Percentiles rank a stretch among this genome's conserved stretches.
Evolutionary conservation across 2,888 invertebrate genomes (phyloP).

Genomic region (Tanypteryx hageni): DNA sequence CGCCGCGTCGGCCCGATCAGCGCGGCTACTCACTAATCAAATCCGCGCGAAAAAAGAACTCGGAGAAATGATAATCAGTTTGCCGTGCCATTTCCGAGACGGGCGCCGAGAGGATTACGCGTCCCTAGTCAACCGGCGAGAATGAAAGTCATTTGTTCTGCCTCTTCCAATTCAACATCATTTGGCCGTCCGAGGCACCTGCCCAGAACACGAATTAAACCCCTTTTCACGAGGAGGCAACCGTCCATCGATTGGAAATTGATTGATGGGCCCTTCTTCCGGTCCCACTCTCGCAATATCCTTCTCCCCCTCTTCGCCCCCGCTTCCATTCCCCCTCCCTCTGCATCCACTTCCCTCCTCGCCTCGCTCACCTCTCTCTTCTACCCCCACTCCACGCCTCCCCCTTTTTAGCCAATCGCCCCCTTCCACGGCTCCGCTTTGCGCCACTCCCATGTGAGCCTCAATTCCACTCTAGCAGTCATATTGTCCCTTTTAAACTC

Average conservation of each 20-base stretch:
- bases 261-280: slow-evolving; percentile 36
- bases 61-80: no score
- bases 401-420: no score
- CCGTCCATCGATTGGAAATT: slow-evolving; percentile 45
- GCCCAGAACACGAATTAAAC: slow-evolving; percentile 38
- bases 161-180: slow-evolving; percentile 2
- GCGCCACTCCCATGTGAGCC: no score
- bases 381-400: neutral
- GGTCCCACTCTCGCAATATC: neutral
- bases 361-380: neutral
- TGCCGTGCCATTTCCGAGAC: neutral
- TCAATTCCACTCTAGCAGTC: no score
- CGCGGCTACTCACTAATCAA: no score
- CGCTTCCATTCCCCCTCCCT: neutral
- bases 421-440: no score
- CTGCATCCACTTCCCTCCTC: neutral
- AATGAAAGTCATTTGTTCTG: slow-evolving; percentile 30
- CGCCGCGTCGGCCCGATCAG: no score
- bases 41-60: no score
- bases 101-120: neutral
- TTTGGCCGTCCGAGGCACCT: slow-evolving; percentile 49
- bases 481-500: no score
- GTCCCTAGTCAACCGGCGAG: neutral
- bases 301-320: neutral
- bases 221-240: slow-evolving; percentile 31